These are phyloP conservation scores for Felis catus DNA, from an alignment of 2,113 vertebrate genomes.

Conservation along the genomic window DNA sequence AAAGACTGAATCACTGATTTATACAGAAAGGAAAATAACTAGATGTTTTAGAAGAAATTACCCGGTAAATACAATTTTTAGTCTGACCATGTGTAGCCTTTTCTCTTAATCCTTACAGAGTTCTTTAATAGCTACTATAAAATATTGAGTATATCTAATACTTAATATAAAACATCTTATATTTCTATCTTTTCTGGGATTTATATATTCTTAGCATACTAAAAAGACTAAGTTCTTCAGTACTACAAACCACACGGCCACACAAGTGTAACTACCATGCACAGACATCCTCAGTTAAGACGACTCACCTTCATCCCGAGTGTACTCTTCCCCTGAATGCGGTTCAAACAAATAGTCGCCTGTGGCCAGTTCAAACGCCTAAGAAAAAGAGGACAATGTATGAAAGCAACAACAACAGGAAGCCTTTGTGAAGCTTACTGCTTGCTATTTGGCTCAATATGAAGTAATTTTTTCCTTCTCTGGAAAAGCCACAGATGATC, in stretches of 20 bases:
- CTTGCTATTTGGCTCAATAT: neutral
- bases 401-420: neutral
- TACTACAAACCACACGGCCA: neutral
- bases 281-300: neutral
- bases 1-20: neutral
- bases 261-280: neutral
- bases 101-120: neutral
- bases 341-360: constrained; percentile 98
- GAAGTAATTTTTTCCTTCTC: neutral
- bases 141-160: neutral
- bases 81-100: neutral
- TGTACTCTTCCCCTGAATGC: constrained; percentile 97
- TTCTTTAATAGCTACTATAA: neutral
- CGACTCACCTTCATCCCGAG: constrained; percentile 94
- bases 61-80: neutral
- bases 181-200: neutral
- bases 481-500: constrained; percentile 24
- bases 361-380: constrained; percentile 97
- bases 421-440: neutral
- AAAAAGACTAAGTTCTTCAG: neutral
- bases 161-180: neutral
- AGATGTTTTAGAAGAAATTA: constrained; percentile 21
- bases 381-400: constrained; percentile 48
- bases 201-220: neutral
- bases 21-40: neutral